A percentile compares a stretch with the other conserved stretches of the same genome.
Conservation (phyloP, 37 sponge, comb jelly and placozoan species). For the Dysidea cf. avara region DNA sequence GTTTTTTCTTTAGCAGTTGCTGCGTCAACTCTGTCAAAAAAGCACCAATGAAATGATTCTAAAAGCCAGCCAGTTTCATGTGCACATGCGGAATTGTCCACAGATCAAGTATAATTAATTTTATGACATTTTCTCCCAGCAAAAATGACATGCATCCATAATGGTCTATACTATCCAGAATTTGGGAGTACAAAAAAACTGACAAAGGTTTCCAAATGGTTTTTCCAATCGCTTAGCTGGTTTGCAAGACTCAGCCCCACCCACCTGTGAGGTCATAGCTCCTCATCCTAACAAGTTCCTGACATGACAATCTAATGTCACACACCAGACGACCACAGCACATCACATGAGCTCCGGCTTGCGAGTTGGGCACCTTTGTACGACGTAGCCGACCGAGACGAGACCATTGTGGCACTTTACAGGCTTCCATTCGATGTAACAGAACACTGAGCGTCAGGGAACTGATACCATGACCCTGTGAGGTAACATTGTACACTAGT, state of each 20-base stretch:
- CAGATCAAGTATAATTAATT: no score
- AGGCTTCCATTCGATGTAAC: conserved; percentile 71
- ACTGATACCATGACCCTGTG: conserved; percentile 63
- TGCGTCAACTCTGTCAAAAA: conserved; percentile 43
- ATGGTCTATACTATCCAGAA: no score
- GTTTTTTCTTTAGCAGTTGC: conserved; percentile 19
- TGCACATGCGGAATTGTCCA: no score
- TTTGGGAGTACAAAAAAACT: no score
- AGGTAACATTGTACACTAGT: background rate
- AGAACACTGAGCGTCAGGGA: conserved; percentile 63
- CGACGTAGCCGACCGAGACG: conserved; percentile 78
- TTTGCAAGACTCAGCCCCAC: background rate
- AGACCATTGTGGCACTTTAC: conserved; percentile 93
- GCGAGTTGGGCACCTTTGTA: conserved; percentile 66
- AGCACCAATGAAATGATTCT: background rate
- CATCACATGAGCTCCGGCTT: conserved; percentile 23
- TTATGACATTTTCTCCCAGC: no score
- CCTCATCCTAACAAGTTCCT: conserved; percentile 81
- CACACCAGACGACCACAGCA: conserved; percentile 83
- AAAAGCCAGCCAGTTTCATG: conserved; percentile 12
- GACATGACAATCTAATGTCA: conserved; percentile 84
- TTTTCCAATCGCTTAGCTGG: no score
- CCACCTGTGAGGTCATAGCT: conserved; percentile 91
- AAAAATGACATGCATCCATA: no score
- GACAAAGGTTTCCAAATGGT: no score